phyloP scores from a whole-genome alignment of 2,888 invertebrate genomes.

The Ophioninae sp. region DNA sequence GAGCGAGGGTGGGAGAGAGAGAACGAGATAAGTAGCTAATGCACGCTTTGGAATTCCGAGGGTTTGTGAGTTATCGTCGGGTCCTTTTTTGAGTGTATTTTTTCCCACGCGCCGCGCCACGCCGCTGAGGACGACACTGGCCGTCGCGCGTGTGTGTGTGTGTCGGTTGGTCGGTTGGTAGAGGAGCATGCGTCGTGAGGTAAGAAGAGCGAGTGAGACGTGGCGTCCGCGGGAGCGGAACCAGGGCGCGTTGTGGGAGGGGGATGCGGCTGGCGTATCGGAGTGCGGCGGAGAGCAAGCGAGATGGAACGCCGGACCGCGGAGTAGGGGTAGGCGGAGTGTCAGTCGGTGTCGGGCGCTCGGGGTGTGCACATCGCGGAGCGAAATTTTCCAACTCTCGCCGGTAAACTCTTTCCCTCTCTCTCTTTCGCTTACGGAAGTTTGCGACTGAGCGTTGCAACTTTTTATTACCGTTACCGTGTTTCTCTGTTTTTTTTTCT shows the following conservation, averaged over 20 bases:
- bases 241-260: too few relatives aligned
- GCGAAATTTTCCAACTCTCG: too few relatives aligned
- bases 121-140: background rate
- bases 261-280: background rate
- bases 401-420: too few relatives aligned
- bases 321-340: conserved; percentile 4
- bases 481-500: too few relatives aligned
- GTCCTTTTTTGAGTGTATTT: conserved; percentile 59
- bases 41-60: conserved; percentile 58
- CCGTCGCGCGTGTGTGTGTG: conserved; percentile 4
- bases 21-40: conserved; percentile 37
- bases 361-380: conserved; percentile 5
- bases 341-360: conserved; percentile 41
- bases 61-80: conserved; percentile 59
- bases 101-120: conserved; percentile 48
- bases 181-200: background rate
- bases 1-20: background rate
- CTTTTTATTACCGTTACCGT: too few relatives aligned
- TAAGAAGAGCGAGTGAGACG: background rate
- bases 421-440: too few relatives aligned
- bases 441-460: too few relatives aligned
- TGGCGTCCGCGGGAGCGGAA: background rate
- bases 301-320: background rate
- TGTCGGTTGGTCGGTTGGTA: too few relatives aligned
- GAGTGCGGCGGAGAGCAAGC: background rate